Conservation (phyloP, 2,113 vertebrate species). For the Eudyptes chrysolophus region DNA sequence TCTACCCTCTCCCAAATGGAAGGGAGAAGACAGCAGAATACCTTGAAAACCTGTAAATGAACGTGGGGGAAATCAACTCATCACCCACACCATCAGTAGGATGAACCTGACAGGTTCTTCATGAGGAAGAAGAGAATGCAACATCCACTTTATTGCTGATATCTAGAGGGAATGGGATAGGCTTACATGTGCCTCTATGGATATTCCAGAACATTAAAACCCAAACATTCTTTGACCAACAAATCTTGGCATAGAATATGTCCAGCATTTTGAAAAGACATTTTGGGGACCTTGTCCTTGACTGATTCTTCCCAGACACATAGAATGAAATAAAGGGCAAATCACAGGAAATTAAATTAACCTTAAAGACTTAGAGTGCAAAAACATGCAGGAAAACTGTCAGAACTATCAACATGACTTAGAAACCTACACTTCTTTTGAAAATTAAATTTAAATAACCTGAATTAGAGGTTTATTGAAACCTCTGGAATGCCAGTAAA, state of each 20-base stretch:
- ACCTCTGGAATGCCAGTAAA: neutral
- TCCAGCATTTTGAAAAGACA: neutral
- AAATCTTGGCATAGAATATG: neutral
- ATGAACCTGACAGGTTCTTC: neutral
- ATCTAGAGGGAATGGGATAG: neutral
- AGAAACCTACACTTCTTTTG: neutral
- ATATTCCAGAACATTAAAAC: neutral
- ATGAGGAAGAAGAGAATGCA: neutral
- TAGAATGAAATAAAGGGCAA: neutral
- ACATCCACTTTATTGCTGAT: neutral
- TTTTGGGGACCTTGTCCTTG: neutral
- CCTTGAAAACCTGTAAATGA: neutral
- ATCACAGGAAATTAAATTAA: neutral
- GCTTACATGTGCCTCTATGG: neutral
- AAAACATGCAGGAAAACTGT: constrained; percentile 3
- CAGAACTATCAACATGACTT: neutral
- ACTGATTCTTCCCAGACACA: neutral
- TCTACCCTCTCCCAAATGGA: neutral
- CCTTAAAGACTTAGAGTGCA: neutral
- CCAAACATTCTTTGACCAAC: neutral
- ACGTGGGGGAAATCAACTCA: neutral
- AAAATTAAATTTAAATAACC: constrained; percentile 10
- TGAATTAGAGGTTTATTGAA: neutral
- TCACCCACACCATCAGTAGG: neutral
- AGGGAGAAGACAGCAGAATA: neutral